These are phyloP conservation scores for Taeniopygia guttata DNA, from an alignment of 2,797 vertebrate genomes.

Conservation along the genomic window DNA sequence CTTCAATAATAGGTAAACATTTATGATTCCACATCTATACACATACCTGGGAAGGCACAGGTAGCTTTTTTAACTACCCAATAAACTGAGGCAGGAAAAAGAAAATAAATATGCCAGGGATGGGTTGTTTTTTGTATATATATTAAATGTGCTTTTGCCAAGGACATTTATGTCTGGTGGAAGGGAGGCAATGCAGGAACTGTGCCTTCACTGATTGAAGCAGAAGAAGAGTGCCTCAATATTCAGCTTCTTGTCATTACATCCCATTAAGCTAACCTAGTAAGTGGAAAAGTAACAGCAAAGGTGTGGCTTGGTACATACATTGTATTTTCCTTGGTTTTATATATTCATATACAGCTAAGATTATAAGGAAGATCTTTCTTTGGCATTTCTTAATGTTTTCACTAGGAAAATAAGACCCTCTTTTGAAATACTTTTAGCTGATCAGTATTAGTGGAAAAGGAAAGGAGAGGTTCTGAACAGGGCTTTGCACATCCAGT, in stretches of 20 bases:
- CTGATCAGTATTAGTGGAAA: not conserved
- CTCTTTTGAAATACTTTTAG: not conserved
- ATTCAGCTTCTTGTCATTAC: not conserved
- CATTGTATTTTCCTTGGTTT: not conserved
- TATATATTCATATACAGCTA: not conserved
- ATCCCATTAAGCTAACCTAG: conserved; percentile 20
- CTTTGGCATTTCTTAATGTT: not conserved
- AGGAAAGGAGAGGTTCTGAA: not conserved
- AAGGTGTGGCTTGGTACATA: not conserved
- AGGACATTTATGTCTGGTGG: not conserved
- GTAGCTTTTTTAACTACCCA: not conserved
- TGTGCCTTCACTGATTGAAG: not conserved
- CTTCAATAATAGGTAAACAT: not conserved
- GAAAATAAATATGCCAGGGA: not conserved
- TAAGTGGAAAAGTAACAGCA: not conserved
- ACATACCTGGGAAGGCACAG: not conserved
- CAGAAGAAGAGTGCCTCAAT: not conserved
- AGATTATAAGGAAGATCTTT: not conserved
- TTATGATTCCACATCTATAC: not conserved
- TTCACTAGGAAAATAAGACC: not conserved
- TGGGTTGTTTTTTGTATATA: not conserved
- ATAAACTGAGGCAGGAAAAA: not conserved
- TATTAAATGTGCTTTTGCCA: conserved; percentile 27
- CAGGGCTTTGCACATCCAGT: not conserved
- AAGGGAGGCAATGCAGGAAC: conserved; percentile 35